Evolutionary conservation across 2,797 vertebrate species (phyloP).

Genomic region (Cirrhinus molitorella): DNA sequence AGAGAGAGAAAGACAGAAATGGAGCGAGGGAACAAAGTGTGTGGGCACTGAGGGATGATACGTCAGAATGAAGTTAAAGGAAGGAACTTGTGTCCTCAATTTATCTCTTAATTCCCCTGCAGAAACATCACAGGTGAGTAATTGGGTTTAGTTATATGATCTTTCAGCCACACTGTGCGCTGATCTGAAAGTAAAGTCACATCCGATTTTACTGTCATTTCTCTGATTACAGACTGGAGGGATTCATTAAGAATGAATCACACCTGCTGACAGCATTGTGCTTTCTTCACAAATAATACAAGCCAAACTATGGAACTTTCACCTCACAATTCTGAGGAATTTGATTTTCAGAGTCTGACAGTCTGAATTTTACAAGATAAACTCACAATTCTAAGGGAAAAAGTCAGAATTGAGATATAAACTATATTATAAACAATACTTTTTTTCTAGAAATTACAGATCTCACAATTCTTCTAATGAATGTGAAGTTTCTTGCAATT

Average conservation of each 20-base stretch:
- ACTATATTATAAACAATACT: too few species aligned
- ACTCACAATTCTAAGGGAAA: too few species aligned
- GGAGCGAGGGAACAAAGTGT: constrained; percentile 50
- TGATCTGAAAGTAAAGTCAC: constrained; percentile 6
- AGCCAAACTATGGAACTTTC: neutral
- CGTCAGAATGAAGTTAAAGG: neutral
- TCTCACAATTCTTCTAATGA: neutral
- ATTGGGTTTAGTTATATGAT: neutral
- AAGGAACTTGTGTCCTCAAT: neutral
- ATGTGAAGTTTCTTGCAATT: too few species aligned
- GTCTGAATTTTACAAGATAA: too few species aligned
- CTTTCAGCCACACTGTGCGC: neutral
- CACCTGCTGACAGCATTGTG: neutral
- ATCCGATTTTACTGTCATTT: neutral
- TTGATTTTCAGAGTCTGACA: too few species aligned
- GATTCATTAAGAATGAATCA: neutral
- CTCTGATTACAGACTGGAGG: neutral
- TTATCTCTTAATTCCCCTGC: neutral
- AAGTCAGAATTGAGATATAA: neutral
- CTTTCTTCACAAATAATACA: neutral
- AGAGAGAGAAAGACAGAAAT: neutral
- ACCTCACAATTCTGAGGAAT: neutral
- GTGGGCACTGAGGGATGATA: constrained; percentile 29
- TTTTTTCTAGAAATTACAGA: too few species aligned
- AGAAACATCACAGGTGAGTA: neutral